Percentiles rank a stretch among this genome's conserved stretches.
Conservation (phyloP, 2,888 invertebrate genomes). For the Volucella zonaria region DNA sequence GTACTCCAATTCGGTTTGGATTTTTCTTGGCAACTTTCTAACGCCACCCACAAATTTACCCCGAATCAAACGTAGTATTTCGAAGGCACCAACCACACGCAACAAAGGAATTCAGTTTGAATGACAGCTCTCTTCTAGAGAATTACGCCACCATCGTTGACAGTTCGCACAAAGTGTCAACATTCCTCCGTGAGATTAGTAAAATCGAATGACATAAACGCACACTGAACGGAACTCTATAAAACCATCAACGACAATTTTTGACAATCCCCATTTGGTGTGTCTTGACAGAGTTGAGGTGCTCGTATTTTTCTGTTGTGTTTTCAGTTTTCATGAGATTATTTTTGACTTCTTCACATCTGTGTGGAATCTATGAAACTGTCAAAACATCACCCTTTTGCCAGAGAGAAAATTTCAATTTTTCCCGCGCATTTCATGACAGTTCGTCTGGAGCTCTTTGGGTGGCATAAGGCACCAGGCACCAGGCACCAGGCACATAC, state of each 20-base stretch:
- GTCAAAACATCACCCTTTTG: slow-evolving; percentile 71
- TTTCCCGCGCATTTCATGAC: neutral
- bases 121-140: slow-evolving; percentile 30
- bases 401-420: slow-evolving; percentile 21
- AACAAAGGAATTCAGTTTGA: slow-evolving; percentile 26
- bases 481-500: too few species aligned
- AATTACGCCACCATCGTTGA: slow-evolving; percentile 36
- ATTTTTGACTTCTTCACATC: slow-evolving; percentile 35
- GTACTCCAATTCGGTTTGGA: slow-evolving; percentile 22
- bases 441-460: slow-evolving; percentile 39
- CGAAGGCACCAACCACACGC: neutral
- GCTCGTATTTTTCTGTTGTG: slow-evolving; percentile 41
- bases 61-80: slow-evolving; percentile 34
- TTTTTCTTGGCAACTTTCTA: slow-evolving; percentile 19
- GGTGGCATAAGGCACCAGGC: slow-evolving; percentile 53
- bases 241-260: slow-evolving; percentile 1
- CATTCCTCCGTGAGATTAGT: slow-evolving; percentile 54
- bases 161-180: slow-evolving; percentile 71
- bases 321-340: slow-evolving; percentile 45
- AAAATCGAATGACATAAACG: slow-evolving; percentile 65
- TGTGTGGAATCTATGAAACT: slow-evolving; percentile 62
- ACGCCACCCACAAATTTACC: slow-evolving; percentile 50
- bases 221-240: slow-evolving; percentile 15
- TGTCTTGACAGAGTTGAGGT: neutral
- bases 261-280: slow-evolving; percentile 37